Evolutionary conservation across 1,140 invertebrate genomes (phyloP).

Genomic region (Euschistus heros): DNA sequence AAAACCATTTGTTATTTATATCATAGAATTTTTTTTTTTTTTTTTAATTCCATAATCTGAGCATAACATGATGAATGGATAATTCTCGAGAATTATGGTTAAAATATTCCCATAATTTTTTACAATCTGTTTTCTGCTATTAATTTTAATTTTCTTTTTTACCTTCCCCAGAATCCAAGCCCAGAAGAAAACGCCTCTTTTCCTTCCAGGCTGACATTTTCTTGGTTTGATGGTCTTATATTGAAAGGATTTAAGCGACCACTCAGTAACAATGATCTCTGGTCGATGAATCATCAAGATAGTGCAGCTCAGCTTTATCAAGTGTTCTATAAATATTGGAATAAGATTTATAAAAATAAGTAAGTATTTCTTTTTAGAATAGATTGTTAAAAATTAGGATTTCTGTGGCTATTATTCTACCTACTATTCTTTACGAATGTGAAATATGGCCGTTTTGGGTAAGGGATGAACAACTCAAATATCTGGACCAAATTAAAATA

Average conservation of each 20-base stretch:
- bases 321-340: conserved; percentile 78
- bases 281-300: conserved; percentile 80
- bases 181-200: conserved; percentile 80
- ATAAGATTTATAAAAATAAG: conserved; percentile 44
- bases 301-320: conserved; percentile 67
- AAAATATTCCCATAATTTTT: background rate
- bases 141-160: background rate
- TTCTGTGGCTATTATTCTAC: too few species aligned
- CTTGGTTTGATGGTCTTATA: conserved; percentile 82
- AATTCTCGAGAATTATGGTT: background rate
- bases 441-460: too few species aligned
- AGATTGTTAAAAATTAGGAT: too few species aligned
- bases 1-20: too few species aligned
- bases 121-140: background rate
- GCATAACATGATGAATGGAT: too few species aligned
- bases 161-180: conserved; percentile 58
- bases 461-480: too few species aligned
- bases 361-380: too few species aligned
- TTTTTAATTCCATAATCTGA: too few species aligned
- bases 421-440: too few species aligned
- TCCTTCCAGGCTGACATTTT: conserved; percentile 76
- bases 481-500: conserved; percentile 38
- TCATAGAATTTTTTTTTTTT: too few species aligned
- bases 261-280: conserved; percentile 70
- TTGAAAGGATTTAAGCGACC: conserved; percentile 74